Base-by-base conservation (phyloP, 2,113 vertebrate species). In the Percopsis transmontana region DNA sequence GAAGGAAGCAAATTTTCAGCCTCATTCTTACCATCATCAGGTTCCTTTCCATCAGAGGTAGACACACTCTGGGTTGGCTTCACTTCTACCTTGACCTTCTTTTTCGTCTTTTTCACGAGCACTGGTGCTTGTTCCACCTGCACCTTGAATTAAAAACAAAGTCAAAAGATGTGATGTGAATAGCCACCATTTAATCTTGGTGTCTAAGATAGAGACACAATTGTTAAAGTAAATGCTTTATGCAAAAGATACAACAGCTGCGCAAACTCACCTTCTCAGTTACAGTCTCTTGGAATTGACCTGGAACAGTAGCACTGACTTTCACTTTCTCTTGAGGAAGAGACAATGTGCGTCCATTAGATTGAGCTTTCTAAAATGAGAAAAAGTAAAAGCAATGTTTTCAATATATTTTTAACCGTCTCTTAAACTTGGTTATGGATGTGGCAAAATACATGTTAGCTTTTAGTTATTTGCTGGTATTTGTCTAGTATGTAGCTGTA, bases 21-120 rank as follows among this genome's bases (percentile, higher is more conserved):
- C 27, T 33, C 3, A 33, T 53, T 64, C 41, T 62, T 92, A 98
- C 97, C 97, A 89, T 97, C 95, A 88, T 98, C 96, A 39, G 88
- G 89, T 88, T 98, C 96, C 77, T 95, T 98, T 69, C 92, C 94
- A 83, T 95, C 93, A 19, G 81, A 76, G 74, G 91, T 92, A 71
- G 91, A 88, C 1, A 77, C 74, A 82, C 81, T 88, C 66, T 91
- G 93, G 74, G 86, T 82, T 10, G 82, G 88, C 93, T 95, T 98
- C 77, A 91, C 88, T 77, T 96, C 95, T 64, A 90, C 88, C 67
- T 96, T 97, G 73, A 91, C 77, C 90, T 97, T 98, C 92, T 97
- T 97, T 87, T 97, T 95, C 87, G 83, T 96, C 86, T 97, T 98
- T 91, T 97, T 98, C 84, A 91, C 83, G 93, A 95, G 89, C 10